Base-by-base conservation (phyloP, 2,113 vertebrate species). In the Cololabis saira region DNA sequence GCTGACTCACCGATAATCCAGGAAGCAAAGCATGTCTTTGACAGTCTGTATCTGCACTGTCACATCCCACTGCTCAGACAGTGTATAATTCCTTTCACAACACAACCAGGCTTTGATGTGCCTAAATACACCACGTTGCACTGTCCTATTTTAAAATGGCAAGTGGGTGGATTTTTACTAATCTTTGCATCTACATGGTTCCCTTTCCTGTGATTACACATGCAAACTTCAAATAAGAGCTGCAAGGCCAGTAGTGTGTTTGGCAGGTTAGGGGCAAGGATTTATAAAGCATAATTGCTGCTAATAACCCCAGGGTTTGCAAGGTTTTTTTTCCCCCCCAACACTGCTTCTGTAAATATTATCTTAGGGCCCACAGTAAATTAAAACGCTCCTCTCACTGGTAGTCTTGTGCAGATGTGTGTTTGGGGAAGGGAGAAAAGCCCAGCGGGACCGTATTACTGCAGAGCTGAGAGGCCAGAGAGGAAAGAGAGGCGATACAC, bases 341-440 rank as follows among this genome's bases (percentile, higher is more conserved):
- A 80, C 74, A 71, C 70, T 74, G 86, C 80, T 81, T 85, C 70
- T 89, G 87, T 90, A 90, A 90, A 91, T 90, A 86, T 90, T 88
- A 78, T 89, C 71, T 74, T 74, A 78, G 71, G 71, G 81, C 81
- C 54, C 69, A 81, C 52, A 1, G 74, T 81, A 82, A 90, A 83
- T 86, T 69, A 83, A 91, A 89, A 62, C 62, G 68, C 78, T 87
- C 71, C 54, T 60, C 58, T 77, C 10, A 13, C 71, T 74, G 53
- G 61, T 57, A 33, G 71, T 61, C 66, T 18, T 37, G 18, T 62
- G 59, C 53, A 74, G 54, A 66, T 53, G 14, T 61, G 47, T 17
- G 61, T 57, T 47, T 47, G 27, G n/a, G n/a, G 47, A 60, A 33
- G 71, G 15, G 18, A 77, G 49, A 30, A 79, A 76, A 76, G 61